Evolutionary conservation across 2,113 vertebrate genomes (phyloP), one percentile per base, ranked within the genome.

Genomic region (Jacana jacana): DNA sequence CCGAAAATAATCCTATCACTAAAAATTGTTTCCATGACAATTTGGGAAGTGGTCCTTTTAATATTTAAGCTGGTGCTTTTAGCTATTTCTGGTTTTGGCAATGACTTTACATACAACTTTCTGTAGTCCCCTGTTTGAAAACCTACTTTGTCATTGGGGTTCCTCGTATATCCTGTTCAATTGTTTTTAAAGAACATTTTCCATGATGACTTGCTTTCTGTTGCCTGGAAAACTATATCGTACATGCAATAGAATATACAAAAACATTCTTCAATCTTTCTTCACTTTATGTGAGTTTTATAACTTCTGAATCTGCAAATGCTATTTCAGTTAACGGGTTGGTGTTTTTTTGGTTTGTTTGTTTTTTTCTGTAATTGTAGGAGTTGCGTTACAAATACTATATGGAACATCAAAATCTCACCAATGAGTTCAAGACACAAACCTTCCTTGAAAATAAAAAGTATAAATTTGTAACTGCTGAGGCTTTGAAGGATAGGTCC

Each of bases 351-450:
- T 25, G 48, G 42, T 42, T 25, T 54, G 10, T 30, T 10, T 24
- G 13, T 46, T 64, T 83, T 88, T 76, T 88, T 9, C 81, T 96
- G 39, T 75, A 24, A 82, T 94, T 97, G 42, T 52, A 97, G 97
- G 97, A 97, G 68, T 65, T 97, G 18, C 97, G 97, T 85, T 97
- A 96, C 69, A 93, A 93, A 71, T 94, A 97, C 80, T 97, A 97
- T 13, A 72, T 92, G 92, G 91, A 88, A 81, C 35, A 5, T 80
- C 79, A 80, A 79, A 93, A 94, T 63, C 6, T 33, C 58, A n/a
- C 70, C 16, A 20, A 7, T 44, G 61, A 79, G 10, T 75, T 91
- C 35, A 96, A 97, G 79, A 39, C 40, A 37, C 75, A 89, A 19
- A 73, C 46, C 66, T 81, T 86, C 20, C 68, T 61, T 93, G 52